These are phyloP conservation scores for Rotaria macrura DNA, from an alignment of 2,888 invertebrate genomes.

Conservation along the genomic window DNA sequence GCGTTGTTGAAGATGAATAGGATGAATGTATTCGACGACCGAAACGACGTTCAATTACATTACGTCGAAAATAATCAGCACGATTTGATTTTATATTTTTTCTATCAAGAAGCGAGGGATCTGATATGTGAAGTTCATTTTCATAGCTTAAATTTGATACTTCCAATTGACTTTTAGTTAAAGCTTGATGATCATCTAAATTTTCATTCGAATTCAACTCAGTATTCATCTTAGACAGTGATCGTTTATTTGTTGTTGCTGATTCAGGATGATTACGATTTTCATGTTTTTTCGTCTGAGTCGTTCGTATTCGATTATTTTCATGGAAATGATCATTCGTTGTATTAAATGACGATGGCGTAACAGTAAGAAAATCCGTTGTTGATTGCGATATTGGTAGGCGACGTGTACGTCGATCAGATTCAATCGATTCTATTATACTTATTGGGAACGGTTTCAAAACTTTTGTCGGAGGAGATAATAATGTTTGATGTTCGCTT, in stretches of 20 bases:
- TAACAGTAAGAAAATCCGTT: background rate
- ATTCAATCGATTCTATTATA: background rate
- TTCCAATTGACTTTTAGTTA: background rate
- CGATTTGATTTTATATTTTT: background rate
- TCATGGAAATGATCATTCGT: background rate
- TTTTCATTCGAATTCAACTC: background rate
- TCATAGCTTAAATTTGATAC: background rate
- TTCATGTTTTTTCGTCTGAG: no score
- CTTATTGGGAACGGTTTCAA: background rate
- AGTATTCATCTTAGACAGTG: background rate
- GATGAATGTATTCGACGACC: conserved; percentile 21
- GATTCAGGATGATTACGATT: background rate
- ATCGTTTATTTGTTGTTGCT: background rate
- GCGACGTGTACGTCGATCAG: background rate
- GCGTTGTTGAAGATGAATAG: background rate
- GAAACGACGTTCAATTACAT: background rate
- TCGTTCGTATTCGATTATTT: background rate
- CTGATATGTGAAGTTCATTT: background rate
- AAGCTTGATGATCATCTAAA: background rate
- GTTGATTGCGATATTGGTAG: background rate
- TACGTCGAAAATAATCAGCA: background rate
- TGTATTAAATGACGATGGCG: background rate
- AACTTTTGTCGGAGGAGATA: background rate
- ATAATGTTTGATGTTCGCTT: background rate
- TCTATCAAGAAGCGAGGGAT: background rate